A percentile compares a stretch with the other conserved stretches of the same genome.
These are phyloP conservation scores for Callosobruchus maculatus DNA, from an alignment of 2,888 invertebrate species.

Conservation along the genomic window DNA sequence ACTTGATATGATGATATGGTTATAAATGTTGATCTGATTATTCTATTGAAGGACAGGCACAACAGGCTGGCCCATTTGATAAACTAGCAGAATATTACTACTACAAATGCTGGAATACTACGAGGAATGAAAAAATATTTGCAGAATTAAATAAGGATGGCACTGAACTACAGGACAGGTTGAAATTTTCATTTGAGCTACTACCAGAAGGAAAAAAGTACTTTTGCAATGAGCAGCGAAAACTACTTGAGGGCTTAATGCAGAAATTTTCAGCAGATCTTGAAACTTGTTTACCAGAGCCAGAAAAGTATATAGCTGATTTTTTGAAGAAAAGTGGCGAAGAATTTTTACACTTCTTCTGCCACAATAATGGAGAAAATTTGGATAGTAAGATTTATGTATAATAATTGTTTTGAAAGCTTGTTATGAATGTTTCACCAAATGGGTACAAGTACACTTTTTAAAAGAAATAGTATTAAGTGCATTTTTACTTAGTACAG, in stretches of 20 bases:
- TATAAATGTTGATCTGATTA: not conserved
- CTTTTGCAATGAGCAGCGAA: not conserved
- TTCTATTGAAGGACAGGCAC: not conserved
- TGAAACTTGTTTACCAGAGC: conserved; percentile 14
- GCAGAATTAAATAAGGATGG: not conserved
- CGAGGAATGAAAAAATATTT: not conserved
- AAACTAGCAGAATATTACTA: not conserved
- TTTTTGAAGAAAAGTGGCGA: conserved; percentile 17
- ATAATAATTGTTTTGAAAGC: no score
- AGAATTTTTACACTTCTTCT: conserved; percentile 25
- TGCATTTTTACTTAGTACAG: no score
- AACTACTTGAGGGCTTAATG: conserved; percentile 11
- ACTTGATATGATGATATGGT: no score
- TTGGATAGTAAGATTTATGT: conserved; percentile 17
- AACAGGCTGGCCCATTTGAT: not conserved
- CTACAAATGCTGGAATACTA: not conserved
- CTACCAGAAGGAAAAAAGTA: not conserved
- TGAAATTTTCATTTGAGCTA: not conserved
- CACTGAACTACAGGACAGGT: not conserved
- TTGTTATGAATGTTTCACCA: no score
- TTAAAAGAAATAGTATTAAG: no score
- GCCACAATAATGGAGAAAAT: conserved; percentile 21
- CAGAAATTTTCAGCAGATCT: conserved; percentile 15
- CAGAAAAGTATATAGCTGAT: conserved; percentile 21
- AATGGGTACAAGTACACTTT: no score